phyloP scores from a whole-genome alignment of 2,888 invertebrate species.

The Alviniconcha strummeri region DNA sequence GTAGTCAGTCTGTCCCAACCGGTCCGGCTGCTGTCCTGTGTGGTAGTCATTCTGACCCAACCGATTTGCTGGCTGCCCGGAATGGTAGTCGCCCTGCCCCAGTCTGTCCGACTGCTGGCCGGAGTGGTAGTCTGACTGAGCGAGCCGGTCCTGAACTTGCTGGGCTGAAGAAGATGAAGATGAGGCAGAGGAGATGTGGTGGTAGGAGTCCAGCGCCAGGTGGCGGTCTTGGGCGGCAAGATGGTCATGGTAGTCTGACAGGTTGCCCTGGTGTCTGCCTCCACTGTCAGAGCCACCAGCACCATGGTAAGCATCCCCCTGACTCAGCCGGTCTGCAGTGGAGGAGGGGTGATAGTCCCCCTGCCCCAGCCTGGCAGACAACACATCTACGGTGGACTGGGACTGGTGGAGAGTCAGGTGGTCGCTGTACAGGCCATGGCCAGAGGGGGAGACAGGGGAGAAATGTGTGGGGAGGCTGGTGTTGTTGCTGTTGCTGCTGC shows the following conservation, averaged over 20 bases:
- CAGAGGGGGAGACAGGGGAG: slow-evolving; percentile 28
- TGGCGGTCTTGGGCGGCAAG: slow-evolving; percentile 27
- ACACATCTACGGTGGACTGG: slow-evolving; percentile 25
- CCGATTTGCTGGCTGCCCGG: neutral
- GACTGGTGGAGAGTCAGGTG: slow-evolving; percentile 25
- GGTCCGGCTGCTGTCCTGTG: neutral
- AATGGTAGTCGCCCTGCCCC: slow-evolving; percentile 19
- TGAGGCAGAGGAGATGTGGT: slow-evolving; percentile 17
- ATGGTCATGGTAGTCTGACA: slow-evolving; percentile 19
- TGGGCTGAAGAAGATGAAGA: neutral
- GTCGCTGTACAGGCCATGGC: slow-evolving; percentile 25
- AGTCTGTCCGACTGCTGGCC: neutral
- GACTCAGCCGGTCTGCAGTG: slow-evolving; percentile 12
- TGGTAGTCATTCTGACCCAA: slow-evolving; percentile 23
- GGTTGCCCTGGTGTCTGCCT: neutral
- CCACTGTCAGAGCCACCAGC: neutral
- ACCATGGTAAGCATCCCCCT: neutral
- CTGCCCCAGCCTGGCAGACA: slow-evolving; percentile 18
- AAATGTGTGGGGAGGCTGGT: slow-evolving; percentile 24
- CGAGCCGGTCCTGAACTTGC: slow-evolving; percentile 13
- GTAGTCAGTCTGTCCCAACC: slow-evolving; percentile 26
- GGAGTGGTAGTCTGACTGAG: slow-evolving; percentile 13
- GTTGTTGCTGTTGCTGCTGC: slow-evolving; percentile 3
- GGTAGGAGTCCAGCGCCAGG: slow-evolving; percentile 22
- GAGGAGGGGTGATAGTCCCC: slow-evolving; percentile 17